Base-by-base conservation (phyloP, 1,140 invertebrate species). In the Bombus pascuorum region DNA sequence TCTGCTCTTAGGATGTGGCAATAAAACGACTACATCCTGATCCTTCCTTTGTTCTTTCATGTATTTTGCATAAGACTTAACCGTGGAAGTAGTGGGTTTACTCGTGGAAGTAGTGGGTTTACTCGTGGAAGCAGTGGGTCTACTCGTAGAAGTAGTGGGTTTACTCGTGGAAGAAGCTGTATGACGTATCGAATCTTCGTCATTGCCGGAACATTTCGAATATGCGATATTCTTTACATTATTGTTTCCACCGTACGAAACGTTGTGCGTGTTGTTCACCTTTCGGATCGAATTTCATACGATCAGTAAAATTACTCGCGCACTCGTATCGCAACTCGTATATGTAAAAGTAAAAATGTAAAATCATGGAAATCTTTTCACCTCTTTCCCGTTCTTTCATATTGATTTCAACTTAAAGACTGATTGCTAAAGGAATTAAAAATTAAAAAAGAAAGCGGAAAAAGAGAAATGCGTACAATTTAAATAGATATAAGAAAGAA, bases 201-300 rank as follows among this genome's bases (percentile, higher is more conserved):
- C 94, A 13, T 94, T 93, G 15, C 93, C 94, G 65, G 95, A 95
- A 71, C 95, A 95, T 89, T 94, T 94, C 13, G 95, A 95, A 90
- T 96, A 96, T 81, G 96, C 96, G 83, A 97, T 96, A 90, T 96
- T 97, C 42, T 96, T 95, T 53, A 96, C 95, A 84, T 96, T 96
- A 88, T 96, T 96, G 78, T 85, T 94, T 22, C 93, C 93, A 13
- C 96, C 96, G 91, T 96, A 96, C 87, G 96, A 97, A 65, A 97
- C 96, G 91, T 97, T 97, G 93, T 97, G 97, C 70, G 96, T 97
- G 90, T 97, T 97, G 92, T 97, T 97, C 62, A 97, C 96, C 94
- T 94, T 81, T 12, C 75, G 78, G 66, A 74, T 68, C 42, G 62
- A 78, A 83, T 57, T 59, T 53, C 68, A 18, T 53, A 59, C 32